Base-by-base conservation (phyloP, 2,113 vertebrate species). In the Equus przewalskii region DNA sequence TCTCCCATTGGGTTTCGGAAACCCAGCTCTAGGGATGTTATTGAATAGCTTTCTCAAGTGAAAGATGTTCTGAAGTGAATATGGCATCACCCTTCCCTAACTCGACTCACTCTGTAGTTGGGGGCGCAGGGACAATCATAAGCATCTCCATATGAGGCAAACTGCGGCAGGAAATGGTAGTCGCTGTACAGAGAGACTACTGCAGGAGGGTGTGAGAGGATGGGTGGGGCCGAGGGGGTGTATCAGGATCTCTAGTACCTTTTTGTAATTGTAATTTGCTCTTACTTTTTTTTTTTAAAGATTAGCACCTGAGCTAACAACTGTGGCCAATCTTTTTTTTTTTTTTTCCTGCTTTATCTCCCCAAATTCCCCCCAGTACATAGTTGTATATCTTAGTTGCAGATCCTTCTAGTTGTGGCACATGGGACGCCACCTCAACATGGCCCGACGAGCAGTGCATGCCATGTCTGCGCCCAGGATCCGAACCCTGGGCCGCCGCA, bases 1-100 rank as follows among this genome's bases (percentile, higher is more conserved):
- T 21, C 10, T 90, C 21, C 28, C 79, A 83, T 91, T 87, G 36
- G 33, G 36, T 67, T 91, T 95, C 36, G 67, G 89, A 96, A 72
- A 84, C 56, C n/a, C 16, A 84, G 28, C 60, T 89, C 54, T 82
- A n/a, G 3, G 69, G 26, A 73, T 92, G 70, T 44, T 91, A 67
- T n/a, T 58, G 16, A 89, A 51, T 70, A 91, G n/a, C 65, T 60
- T 85, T 49, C 93, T 88, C 13, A 19, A 62, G 15, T 91, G 64
- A 64, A 89, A 79, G 56, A 72, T 73, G 58, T 7, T 82, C n/a
- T 36, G 1, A 70, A 51, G 21, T 46, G 30, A 67, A 70, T 28
- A 51, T 49, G 78, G 58, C 33, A 33, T 44, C 7, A 0, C n/a
- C 33, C 49, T 82, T 60, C 49, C 81, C 65, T 72, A 46, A 64